Evolutionary conservation across 2,888 invertebrate genomes (phyloP).

Genomic region (Chrysomela aeneicollis): DNA sequence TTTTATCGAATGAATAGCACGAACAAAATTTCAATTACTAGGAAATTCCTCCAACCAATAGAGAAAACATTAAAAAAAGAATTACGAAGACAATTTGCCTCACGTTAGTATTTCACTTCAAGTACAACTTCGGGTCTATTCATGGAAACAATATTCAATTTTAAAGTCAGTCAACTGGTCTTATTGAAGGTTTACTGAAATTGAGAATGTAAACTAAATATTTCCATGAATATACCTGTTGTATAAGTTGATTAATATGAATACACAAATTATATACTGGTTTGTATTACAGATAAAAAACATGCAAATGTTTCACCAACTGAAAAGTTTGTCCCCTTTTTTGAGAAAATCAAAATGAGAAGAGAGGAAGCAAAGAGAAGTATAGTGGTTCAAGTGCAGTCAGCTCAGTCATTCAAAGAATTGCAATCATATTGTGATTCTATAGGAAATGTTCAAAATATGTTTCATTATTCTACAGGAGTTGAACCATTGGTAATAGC

Average conservation of each 20-base stretch:
- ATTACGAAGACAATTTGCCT: slow-evolving; percentile 7
- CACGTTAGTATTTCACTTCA: neutral
- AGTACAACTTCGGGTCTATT: too few relatives aligned
- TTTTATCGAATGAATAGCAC: slow-evolving; percentile 4
- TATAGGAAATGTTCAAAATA: slow-evolving; percentile 70
- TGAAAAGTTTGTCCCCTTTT: slow-evolving; percentile 58
- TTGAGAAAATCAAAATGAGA: slow-evolving; percentile 68
- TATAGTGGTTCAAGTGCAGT: slow-evolving; percentile 79
- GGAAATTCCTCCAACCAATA: neutral
- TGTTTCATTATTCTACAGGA: slow-evolving; percentile 70
- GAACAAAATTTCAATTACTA: neutral
- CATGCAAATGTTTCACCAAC: slow-evolving; percentile 12
- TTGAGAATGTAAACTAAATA: too few relatives aligned
- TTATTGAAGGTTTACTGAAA: too few relatives aligned
- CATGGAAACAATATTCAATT: too few relatives aligned
- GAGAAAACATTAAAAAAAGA: slow-evolving; percentile 2
- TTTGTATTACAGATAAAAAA: slow-evolving; percentile 8
- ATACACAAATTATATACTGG: neutral
- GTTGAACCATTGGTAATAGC: slow-evolving; percentile 55
- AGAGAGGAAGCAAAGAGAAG: slow-evolving; percentile 73
- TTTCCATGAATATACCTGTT: too few relatives aligned
- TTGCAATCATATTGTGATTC: slow-evolving; percentile 74
- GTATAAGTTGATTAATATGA: neutral
- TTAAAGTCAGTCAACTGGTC: too few relatives aligned
- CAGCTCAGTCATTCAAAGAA: slow-evolving; percentile 72